phyloP scores from a whole-genome alignment of 1,140 invertebrate species.

The Drosophila busckii region DNA sequence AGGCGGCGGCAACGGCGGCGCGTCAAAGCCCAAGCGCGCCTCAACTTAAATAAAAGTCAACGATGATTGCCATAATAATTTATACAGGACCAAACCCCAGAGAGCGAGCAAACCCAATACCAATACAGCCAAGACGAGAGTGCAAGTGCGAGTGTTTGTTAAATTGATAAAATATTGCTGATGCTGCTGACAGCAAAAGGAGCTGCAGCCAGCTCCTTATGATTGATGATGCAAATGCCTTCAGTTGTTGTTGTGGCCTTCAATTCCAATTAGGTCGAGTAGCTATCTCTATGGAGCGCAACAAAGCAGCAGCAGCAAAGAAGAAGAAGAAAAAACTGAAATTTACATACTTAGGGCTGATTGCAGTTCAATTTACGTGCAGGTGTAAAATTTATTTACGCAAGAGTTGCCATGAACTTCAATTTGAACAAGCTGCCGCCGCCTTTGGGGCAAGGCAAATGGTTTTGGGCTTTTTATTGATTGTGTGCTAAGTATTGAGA shows the following conservation, averaged over 20 bases:
- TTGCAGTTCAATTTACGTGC: not conserved
- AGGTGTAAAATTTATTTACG: too few relatives aligned
- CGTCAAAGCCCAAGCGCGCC: too few relatives aligned
- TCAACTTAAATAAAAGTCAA: slow-evolving; percentile 63
- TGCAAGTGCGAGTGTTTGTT: slow-evolving; percentile 38
- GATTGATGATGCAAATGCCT: slow-evolving; percentile 62
- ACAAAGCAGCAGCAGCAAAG: too few relatives aligned
- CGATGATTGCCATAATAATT: slow-evolving; percentile 73
- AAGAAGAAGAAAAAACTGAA: too few relatives aligned
- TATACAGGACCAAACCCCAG: slow-evolving; percentile 29
- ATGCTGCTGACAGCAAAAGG: slow-evolving; percentile 44
- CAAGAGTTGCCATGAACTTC: too few relatives aligned
- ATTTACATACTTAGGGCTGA: too few relatives aligned
- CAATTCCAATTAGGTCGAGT: slow-evolving; percentile 61
- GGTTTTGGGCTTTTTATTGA: too few relatives aligned
- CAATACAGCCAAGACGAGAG: not conserved
- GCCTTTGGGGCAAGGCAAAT: too few relatives aligned
- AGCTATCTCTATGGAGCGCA: slow-evolving; percentile 14
- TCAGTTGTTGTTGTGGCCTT: slow-evolving; percentile 7
- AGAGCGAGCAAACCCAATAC: slow-evolving; percentile 6
- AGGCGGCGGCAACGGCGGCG: not conserved
- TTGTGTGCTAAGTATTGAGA: too few relatives aligned
- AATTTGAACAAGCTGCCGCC: too few relatives aligned
- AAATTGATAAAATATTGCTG: slow-evolving; percentile 66
- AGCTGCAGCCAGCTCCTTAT: slow-evolving; percentile 35